phyloP scores from a whole-genome alignment of 1,140 invertebrate genomes.

The Drosophila bifasciata region DNA sequence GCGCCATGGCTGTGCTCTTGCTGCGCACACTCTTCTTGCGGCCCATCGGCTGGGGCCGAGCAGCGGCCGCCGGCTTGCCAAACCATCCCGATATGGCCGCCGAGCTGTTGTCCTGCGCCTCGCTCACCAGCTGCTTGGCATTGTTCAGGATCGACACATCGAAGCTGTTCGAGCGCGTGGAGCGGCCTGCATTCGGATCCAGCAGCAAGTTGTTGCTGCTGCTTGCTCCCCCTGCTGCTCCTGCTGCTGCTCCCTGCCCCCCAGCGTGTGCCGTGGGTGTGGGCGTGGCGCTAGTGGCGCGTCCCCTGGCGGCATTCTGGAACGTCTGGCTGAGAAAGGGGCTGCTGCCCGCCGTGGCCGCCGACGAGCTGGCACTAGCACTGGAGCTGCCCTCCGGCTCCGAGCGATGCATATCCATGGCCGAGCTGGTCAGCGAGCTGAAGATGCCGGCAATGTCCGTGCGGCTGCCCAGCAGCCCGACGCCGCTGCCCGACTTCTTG shows the following conservation, averaged over 20 bases:
- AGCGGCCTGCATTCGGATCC: constrained; percentile 84
- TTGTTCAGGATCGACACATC: constrained; percentile 90
- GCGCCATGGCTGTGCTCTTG: constrained; percentile 85
- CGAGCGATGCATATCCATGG: constrained; percentile 90
- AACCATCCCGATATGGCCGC: constrained; percentile 89
- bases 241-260: neutral
- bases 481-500: constrained; percentile 78
- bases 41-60: constrained; percentile 88
- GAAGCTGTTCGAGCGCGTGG: constrained; percentile 91
- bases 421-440: constrained; percentile 88
- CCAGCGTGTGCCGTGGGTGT: constrained; percentile 50
- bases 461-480: constrained; percentile 89
- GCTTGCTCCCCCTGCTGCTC: too few species aligned
- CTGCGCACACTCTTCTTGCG: constrained; percentile 86
- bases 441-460: constrained; percentile 89
- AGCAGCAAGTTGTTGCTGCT: constrained; percentile 40
- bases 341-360: constrained; percentile 47
- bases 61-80: constrained; percentile 85
- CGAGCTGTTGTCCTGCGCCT: constrained; percentile 84
- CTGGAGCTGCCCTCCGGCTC: constrained; percentile 81
- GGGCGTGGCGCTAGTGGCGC: constrained; percentile 77
- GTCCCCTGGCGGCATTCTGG: constrained; percentile 64
- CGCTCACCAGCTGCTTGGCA: constrained; percentile 78
- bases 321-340: constrained; percentile 61
- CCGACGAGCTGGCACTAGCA: constrained; percentile 56